A percentile compares a stretch with the other conserved stretches of the same genome.
Evolutionary conservation across 2,113 vertebrate species (phyloP).

Genomic region (Spermophilus dauricus): DNA sequence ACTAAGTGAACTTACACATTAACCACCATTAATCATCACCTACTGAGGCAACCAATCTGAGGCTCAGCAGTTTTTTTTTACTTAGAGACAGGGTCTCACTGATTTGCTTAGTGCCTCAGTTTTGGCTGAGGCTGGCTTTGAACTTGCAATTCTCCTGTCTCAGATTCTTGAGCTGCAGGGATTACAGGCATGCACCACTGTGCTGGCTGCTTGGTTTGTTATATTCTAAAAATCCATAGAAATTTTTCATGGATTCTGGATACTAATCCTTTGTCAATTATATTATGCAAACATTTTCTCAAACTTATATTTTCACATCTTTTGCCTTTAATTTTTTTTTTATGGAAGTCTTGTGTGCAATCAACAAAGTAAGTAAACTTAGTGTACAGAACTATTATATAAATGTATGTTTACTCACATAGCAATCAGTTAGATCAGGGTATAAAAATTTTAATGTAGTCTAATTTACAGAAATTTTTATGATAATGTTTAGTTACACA

Average conservation of each 20-base stretch:
- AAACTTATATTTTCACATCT: background rate
- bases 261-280: background rate
- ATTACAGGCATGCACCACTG: too few relatives aligned
- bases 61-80: too few relatives aligned
- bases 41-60: too few relatives aligned
- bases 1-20: too few relatives aligned
- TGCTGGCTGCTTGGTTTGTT: background rate
- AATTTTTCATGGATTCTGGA: background rate
- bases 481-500: background rate
- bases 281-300: background rate
- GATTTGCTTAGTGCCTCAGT: too few relatives aligned
- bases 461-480: background rate
- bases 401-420: background rate
- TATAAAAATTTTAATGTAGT: background rate
- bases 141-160: too few relatives aligned
- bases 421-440: background rate
- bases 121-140: too few relatives aligned
- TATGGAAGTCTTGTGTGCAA: background rate
- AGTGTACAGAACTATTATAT: background rate
- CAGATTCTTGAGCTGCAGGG: too few relatives aligned
- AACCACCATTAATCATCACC: too few relatives aligned
- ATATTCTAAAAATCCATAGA: conserved; percentile 4
- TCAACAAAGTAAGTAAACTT: background rate
- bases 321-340: background rate
- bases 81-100: too few relatives aligned